Evolutionary conservation across 1,140 invertebrate species (phyloP).

Genomic region (Grapholita molesta): DNA sequence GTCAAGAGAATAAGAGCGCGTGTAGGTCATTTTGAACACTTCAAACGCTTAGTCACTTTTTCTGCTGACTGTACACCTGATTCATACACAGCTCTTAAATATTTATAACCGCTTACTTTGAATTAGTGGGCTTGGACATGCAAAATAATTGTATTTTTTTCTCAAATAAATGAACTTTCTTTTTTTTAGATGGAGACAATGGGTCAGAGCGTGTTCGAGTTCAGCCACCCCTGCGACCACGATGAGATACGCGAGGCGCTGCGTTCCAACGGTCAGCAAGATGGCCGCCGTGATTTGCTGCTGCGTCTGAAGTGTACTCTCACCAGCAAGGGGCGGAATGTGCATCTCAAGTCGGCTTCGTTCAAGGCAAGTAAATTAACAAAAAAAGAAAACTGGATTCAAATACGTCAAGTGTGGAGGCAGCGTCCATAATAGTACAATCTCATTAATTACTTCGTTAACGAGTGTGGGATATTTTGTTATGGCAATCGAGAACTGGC

Average conservation of each 20-base stretch:
- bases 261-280: constrained; percentile 70
- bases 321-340: constrained; percentile 92
- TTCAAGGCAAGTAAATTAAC: constrained; percentile 84
- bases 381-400: neutral
- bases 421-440: too few species aligned
- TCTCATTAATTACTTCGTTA: too few species aligned
- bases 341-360: constrained; percentile 94
- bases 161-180: neutral
- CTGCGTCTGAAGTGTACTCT: constrained; percentile 94
- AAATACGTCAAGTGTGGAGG: too few species aligned
- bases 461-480: too few species aligned
- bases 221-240: constrained; percentile 96
- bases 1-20: too few species aligned
- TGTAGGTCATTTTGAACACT: too few species aligned
- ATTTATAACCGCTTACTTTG: too few species aligned
- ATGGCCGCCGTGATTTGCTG: constrained; percentile 80
- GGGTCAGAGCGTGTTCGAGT: constrained; percentile 96
- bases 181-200: constrained; percentile 92
- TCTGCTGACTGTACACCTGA: too few species aligned
- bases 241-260: constrained; percentile 92
- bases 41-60: too few species aligned
- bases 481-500: too few species aligned
- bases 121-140: too few species aligned
- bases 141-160: too few species aligned
- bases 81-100: neutral